These are phyloP conservation scores for Notolabrus celidotus DNA, from an alignment of 2,797 vertebrate species.

Conservation along the genomic window DNA sequence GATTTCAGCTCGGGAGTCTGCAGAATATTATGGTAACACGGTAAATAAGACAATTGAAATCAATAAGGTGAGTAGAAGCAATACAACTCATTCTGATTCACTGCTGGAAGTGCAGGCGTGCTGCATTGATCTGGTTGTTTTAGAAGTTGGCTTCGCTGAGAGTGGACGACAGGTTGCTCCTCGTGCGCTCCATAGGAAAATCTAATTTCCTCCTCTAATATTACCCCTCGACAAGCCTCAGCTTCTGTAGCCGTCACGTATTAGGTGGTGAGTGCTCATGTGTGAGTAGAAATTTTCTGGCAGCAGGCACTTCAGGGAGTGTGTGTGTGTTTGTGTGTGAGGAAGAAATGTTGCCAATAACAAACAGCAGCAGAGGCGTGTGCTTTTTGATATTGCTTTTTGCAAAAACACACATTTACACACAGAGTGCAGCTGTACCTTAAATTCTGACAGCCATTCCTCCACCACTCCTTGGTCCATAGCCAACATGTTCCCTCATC, in stretches of 20 bases:
- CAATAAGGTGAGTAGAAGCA: neutral
- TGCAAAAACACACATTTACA: neutral
- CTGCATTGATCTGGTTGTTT: conserved; percentile 1
- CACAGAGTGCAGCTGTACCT: conserved; percentile 84
- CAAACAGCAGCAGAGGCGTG: conserved; percentile 11
- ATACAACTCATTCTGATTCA: neutral
- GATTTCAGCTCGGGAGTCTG: neutral
- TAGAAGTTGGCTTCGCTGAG: conserved; percentile 23
- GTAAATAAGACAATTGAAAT: neutral
- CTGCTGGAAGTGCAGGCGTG: neutral
- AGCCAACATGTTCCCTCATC: conserved; percentile 97
- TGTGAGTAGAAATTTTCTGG: conserved; percentile 32
- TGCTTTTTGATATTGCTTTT: conserved; percentile 6
- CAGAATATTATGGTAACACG: neutral
- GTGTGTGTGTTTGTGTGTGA: conserved; percentile 20
- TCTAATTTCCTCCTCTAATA: conserved; percentile 22
- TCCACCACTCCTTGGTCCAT: conserved; percentile 97
- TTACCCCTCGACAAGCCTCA: conserved; percentile 12
- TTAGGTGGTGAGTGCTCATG: conserved; percentile 14
- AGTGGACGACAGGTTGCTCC: conserved; percentile 1
- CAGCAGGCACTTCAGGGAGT: conserved; percentile 31
- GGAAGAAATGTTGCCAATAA: conserved; percentile 29
- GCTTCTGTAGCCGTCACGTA: conserved; percentile 30
- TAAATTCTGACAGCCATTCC: conserved; percentile 99
- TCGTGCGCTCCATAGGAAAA: conserved; percentile 21